A percentile compares a stretch with the other conserved stretches of the same genome.
Evolutionary conservation across 1,140 invertebrate species (phyloP).

Genomic region (Megathymus violae): DNA sequence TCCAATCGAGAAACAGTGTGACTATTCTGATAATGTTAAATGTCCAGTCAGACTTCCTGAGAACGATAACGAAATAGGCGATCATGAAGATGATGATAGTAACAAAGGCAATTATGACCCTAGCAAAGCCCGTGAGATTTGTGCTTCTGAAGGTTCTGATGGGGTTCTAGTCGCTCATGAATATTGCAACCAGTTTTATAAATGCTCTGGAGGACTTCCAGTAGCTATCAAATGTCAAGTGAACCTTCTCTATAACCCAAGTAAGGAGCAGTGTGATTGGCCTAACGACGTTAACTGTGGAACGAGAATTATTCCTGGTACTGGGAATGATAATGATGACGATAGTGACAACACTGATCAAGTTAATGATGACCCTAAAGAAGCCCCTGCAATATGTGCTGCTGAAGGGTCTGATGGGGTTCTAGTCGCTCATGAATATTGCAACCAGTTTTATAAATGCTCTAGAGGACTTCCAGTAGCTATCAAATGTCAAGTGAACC

Average conservation of each 20-base stretch:
- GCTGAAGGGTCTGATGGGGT: conserved; percentile 43
- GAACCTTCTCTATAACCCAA: conserved; percentile 84
- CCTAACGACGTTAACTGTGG: conserved; percentile 80
- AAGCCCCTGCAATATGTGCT: conserved; percentile 48
- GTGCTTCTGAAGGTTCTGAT: conserved; percentile 45
- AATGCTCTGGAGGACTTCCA: conserved; percentile 45
- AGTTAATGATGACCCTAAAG: conserved; percentile 36
- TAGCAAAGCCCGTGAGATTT: conserved; percentile 44
- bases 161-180: conserved; percentile 50
- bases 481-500: conserved; percentile 68
- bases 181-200: conserved; percentile 59
- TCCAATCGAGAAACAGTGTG: background rate
- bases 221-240: conserved; percentile 65
- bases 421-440: conserved; percentile 54
- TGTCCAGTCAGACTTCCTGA: conserved; percentile 37
- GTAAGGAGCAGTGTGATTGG: conserved; percentile 85
- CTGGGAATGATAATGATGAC: conserved; percentile 20
- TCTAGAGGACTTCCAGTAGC: conserved; percentile 40
- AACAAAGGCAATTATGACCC: conserved; percentile 33
- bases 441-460: conserved; percentile 60
- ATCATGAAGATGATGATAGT: conserved; percentile 1
- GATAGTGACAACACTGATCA: conserved; percentile 16
- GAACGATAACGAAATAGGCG: background rate
- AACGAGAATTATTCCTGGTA: conserved; percentile 34
- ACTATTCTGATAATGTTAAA: background rate